Conservation (phyloP, 2,888 invertebrate genomes). For the Eupsilia transversa region DNA sequence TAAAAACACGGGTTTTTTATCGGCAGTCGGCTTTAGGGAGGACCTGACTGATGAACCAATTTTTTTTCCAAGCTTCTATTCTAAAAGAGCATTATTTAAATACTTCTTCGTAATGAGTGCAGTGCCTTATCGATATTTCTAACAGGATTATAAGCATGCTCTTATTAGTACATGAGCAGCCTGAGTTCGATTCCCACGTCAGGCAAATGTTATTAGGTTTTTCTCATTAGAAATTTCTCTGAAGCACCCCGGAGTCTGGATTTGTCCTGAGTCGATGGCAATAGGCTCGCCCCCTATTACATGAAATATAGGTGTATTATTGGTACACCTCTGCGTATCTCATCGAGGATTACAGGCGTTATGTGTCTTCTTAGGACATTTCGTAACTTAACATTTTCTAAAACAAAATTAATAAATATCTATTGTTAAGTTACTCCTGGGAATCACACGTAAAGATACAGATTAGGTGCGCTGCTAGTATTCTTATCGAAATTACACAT, state of each 20-base stretch:
- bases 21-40: constrained; percentile 28
- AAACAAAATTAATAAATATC: neutral
- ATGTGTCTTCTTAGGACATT: neutral
- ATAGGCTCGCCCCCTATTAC: neutral
- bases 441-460: too few species aligned
- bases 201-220: neutral
- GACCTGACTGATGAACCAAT: constrained; percentile 25
- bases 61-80: neutral
- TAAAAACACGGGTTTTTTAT: constrained; percentile 59
- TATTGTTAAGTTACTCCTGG: neutral
- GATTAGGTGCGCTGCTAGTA: neutral
- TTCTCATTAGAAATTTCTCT: neutral
- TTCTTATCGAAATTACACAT: neutral
- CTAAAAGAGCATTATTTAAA: neutral
- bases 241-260: neutral
- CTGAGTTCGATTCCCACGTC: neutral
- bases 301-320: neutral
- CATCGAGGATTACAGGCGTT: neutral
- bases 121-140: neutral
- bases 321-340: neutral
- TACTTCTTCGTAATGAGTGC: neutral
- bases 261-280: neutral
- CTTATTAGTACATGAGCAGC: neutral
- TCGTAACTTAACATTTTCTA: too few species aligned
- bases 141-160: neutral